phyloP scores from a whole-genome alignment of 2,797 vertebrate species.

The Danio tinwini region DNA sequence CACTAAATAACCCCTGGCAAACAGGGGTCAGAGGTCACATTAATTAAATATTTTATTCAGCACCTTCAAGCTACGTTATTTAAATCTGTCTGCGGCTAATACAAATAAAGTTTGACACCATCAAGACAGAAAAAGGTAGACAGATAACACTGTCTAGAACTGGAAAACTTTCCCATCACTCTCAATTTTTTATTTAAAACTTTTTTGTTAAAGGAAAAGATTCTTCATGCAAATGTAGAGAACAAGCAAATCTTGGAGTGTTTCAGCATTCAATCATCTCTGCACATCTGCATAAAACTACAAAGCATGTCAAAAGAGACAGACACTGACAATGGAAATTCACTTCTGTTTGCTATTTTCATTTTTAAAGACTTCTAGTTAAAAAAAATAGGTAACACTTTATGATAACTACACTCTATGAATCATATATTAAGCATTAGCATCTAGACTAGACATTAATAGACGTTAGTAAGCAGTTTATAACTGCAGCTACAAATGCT shows the following conservation, averaged over 20 bases:
- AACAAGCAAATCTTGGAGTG: too few relatives aligned
- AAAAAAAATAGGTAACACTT: too few relatives aligned
- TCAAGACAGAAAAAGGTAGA: background rate
- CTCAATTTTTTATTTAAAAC: background rate
- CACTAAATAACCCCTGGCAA: conserved; percentile 15
- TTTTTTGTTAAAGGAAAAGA: background rate
- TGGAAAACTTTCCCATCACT: background rate
- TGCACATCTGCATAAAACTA: conserved; percentile 3
- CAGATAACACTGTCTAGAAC: background rate
- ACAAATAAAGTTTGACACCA: background rate
- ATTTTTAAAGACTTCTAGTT: too few relatives aligned
- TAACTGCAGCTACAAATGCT: too few relatives aligned
- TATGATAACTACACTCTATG: too few relatives aligned
- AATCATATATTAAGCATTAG: too few relatives aligned
- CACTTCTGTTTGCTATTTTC: too few relatives aligned
- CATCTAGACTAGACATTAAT: too few relatives aligned
- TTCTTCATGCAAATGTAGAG: background rate
- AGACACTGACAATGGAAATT: background rate
- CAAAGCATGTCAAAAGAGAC: conserved; percentile 7
- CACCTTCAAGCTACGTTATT: background rate
- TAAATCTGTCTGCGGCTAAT: background rate
- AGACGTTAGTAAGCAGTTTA: too few relatives aligned
- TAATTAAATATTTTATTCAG: conserved; percentile 9
- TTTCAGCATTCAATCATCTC: background rate
- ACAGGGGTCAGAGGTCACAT: conserved; percentile 20